Evolutionary conservation across 2,888 invertebrate species (phyloP), one percentile per base, ranked within the genome.

Genomic region (Drosophila parthenogenetica): DNA sequence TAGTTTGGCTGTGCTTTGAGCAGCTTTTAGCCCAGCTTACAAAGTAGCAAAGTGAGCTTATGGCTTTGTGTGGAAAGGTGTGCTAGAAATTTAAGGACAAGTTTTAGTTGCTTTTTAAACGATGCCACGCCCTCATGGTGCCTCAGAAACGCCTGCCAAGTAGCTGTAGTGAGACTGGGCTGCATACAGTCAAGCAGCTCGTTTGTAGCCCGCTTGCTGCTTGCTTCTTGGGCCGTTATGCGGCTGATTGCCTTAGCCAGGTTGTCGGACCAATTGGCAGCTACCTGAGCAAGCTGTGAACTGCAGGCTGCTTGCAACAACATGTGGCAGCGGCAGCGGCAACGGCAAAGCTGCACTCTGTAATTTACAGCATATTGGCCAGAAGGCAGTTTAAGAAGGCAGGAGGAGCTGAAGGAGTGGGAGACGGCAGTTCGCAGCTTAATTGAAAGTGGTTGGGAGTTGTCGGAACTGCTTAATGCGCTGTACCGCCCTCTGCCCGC

Each of bases 371-470:
- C 72, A 53, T 17, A 68, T 72, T 62, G 68, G 22, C 53, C 22
- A 35, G 8, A 17, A n/a, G 35, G 37, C 13, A 19, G 7, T 8
- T 14, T 14, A 42, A 25, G 8, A 16, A 14, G 14, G 46, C 25
- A 5, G 40, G 10, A 3, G 14, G 22, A n/a, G 29, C 5, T 1
- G 5, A 39, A 11, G 25, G 32, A 37, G 16, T 32, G 25, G 10
- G 29, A 45, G 5, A 32, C 13, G 25, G 3, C 11, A 19, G 39
- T n/a, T 22, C 45, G 32, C 17, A 46, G 68, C 65, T 77, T 76
- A 76, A 77, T 76, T 76, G 76, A 76, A 77, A 77, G 77, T 65
- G 76, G 59, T 65, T 69, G 69, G 73, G 73, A 68, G 75, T 77
- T 68, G 75, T 75, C 75, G 75, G 72, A 63, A 77, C 77, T 75